Conservation (phyloP, 2,797 vertebrate genomes). For the Lutjanus argentimaculatus region DNA sequence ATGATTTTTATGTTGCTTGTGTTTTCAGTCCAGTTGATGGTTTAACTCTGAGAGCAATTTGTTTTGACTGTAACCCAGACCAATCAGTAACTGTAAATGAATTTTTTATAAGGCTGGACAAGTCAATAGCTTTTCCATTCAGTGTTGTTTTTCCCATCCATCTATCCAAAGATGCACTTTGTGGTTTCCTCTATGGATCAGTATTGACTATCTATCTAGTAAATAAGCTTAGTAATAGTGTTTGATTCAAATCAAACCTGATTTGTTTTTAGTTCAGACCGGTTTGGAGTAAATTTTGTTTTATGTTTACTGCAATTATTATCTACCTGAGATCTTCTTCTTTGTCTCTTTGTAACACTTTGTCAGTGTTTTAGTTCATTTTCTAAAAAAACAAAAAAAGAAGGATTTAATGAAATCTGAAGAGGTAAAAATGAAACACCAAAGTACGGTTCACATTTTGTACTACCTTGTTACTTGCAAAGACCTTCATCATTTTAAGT, state of each 20-base stretch:
- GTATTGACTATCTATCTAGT: slow-evolving; percentile 43
- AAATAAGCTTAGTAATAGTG: slow-evolving; percentile 8
- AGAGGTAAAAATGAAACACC: slow-evolving; percentile 56
- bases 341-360: no score
- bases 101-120: slow-evolving; percentile 52
- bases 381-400: slow-evolving; percentile 13
- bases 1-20: slow-evolving; percentile 62
- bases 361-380: slow-evolving; percentile 31
- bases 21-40: slow-evolving; percentile 39
- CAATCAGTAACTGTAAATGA: slow-evolving; percentile 43
- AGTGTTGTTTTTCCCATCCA: slow-evolving; percentile 61
- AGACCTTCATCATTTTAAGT: slow-evolving; percentile 76
- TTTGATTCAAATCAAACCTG: slow-evolving; percentile 26
- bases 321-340: slow-evolving; percentile 24
- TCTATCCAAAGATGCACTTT: slow-evolving; percentile 81
- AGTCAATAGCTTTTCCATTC: slow-evolving; percentile 59
- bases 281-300: slow-evolving; percentile 47
- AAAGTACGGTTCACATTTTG: slow-evolving; percentile 74
- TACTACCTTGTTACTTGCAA: slow-evolving; percentile 54
- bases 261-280: slow-evolving; percentile 31
- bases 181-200: slow-evolving; percentile 64
- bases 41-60: slow-evolving; percentile 66
- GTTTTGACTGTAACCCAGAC: slow-evolving; percentile 50
- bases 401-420: slow-evolving; percentile 32
- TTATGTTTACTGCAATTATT: slow-evolving; percentile 58